Evolutionary conservation across 2,113 vertebrate genomes (phyloP), one percentile per base, ranked within the genome.

Genomic region (Struthio camelus): DNA sequence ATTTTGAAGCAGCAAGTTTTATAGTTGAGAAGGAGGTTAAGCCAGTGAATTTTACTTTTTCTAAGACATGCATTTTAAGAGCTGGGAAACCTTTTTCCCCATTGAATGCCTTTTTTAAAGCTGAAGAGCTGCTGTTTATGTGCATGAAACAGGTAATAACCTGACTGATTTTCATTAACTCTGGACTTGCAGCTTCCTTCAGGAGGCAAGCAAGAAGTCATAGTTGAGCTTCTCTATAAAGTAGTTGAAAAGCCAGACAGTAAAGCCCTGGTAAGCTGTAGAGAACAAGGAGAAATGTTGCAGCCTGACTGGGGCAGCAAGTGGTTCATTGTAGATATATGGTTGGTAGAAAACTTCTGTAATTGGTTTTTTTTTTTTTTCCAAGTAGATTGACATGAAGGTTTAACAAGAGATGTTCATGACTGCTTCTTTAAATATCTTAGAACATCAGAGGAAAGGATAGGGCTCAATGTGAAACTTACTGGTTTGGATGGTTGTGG

Each of bases 11-110:
- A 64, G 34, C 24, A 54, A 27, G 13, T 66, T 80, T 71, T 53
- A 44, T 58, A 50, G 34, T 62, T 64, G 42, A 24, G 10, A 90
- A 82, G 11, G 20, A 91, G n/a, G 10, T 79, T 85, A 79, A 93
- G 81, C 46, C 58, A 80, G 53, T 56, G 42, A 78, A 66, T 86
- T 32, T 32, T 89, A 36, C 73, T 95, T 95, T 93, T 91, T 91
- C 80, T 20, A 81, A 61, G 87, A 95, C 89, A 67, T 72, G 38
- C 44, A 20, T 59, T 92, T 53, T 66, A 89, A 50, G 54, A 79
- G 7, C 40, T 64, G 54, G 12, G 25, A 87, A 64, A 70, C 44
- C 2, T 16, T 44, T 87, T 83, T 6, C 20, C 10, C 4, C 2
- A 5, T 62, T 75, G 48, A 38, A 15, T 22, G 40, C 16, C 18